Percentiles rank a stretch among this genome's conserved stretches.
Conservation (phyloP, 2,888 invertebrate genomes). For the Agriopis aurantiaria region DNA sequence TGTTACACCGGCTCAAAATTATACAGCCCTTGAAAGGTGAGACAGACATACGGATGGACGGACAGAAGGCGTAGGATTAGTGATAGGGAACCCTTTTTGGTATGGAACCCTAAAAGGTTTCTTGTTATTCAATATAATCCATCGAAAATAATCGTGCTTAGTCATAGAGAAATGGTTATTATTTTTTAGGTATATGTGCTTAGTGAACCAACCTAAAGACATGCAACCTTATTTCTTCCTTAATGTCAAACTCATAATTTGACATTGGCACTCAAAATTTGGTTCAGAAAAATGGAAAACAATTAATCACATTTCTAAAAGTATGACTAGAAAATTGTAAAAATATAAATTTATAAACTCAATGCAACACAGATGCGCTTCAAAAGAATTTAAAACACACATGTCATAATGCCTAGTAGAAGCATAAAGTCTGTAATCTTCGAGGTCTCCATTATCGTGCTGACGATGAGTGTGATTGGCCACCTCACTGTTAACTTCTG, state of each 20-base stretch:
- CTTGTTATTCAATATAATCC: too few species aligned
- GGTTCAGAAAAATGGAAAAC: background rate
- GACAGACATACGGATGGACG: background rate
- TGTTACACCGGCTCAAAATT: background rate
- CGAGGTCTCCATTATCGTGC: conserved; percentile 62
- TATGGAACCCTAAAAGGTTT: too few species aligned
- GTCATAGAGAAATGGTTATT: too few species aligned
- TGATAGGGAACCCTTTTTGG: too few species aligned
- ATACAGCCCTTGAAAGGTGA: background rate
- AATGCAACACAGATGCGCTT: conserved; percentile 8
- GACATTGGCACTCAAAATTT: background rate
- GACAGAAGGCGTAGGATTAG: too few species aligned
- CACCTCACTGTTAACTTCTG: conserved; percentile 68
- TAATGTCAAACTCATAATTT: background rate
- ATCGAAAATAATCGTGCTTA: too few species aligned
- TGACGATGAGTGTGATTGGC: conserved; percentile 61
- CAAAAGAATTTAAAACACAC: background rate
- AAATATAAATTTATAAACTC: conserved; percentile 13
- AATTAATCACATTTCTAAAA: background rate
- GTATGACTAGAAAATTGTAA: background rate
- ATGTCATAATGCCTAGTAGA: conserved; percentile 64
- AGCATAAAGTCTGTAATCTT: conserved; percentile 54
- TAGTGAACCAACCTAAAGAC: too few species aligned
- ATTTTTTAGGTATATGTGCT: too few species aligned
- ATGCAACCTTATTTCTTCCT: background rate